These are phyloP conservation scores for Porites australiensis DNA, from an alignment of 64 coral and sea anemone species.

Conservation along the genomic window DNA sequence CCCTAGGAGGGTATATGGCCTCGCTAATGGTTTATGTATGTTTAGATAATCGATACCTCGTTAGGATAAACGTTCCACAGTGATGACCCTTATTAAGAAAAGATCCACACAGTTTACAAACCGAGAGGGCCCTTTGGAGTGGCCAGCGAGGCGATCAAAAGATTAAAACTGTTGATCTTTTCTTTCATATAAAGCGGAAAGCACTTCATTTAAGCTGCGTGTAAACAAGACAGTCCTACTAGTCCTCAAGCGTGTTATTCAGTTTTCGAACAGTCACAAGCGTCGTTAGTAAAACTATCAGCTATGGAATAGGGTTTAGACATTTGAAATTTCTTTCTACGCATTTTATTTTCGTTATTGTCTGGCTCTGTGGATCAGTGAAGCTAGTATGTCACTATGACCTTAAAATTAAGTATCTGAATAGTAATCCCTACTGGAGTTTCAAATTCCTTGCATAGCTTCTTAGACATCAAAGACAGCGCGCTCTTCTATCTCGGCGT, in stretches of 20 bases:
- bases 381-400: too few relatives aligned
- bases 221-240: background rate
- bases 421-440: background rate
- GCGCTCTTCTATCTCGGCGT: too few relatives aligned
- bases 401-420: background rate
- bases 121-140: background rate
- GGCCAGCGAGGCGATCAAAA: slow-evolving; percentile 6
- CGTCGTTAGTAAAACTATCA: background rate
- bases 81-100: background rate
- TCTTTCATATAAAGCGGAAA: background rate
- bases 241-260: too few relatives aligned
- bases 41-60: background rate
- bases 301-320: background rate
- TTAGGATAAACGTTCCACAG: background rate
- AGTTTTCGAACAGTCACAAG: too few relatives aligned
- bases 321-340: background rate
- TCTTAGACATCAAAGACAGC: background rate
- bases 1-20: background rate
- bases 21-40: too few relatives aligned
- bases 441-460: slow-evolving; percentile 5
- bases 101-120: background rate
- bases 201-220: background rate
- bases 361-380: too few relatives aligned
- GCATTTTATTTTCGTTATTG: background rate
- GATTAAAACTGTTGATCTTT: background rate